A percentile compares a stretch with the other conserved stretches of the same genome.
phyloP scores from a whole-genome alignment of 2,113 vertebrate genomes.

The Festucalex cinctus region DNA sequence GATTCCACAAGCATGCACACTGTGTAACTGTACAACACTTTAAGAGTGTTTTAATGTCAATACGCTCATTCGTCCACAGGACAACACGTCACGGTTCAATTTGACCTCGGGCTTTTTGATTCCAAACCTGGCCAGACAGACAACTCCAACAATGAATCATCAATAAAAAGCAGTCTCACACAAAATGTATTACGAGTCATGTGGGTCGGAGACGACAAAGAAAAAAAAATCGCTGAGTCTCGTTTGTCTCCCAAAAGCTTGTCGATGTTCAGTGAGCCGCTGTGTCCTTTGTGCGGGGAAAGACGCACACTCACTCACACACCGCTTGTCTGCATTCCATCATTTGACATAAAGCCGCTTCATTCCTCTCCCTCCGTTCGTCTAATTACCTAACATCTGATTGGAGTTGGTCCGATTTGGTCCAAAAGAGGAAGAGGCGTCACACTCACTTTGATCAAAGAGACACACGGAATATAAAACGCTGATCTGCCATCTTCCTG shows the following conservation, averaged over 20 bases:
- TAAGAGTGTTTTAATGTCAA: background rate
- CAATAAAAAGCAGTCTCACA: constrained; percentile 13
- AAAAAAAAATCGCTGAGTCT: constrained; percentile 27
- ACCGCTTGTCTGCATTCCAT: constrained; percentile 11
- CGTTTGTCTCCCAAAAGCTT: constrained; percentile 23
- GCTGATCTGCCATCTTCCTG: constrained; percentile 31
- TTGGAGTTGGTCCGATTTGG: constrained; percentile 18
- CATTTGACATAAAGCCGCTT: constrained; percentile 10
- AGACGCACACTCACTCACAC: constrained; percentile 26
- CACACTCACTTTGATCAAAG: constrained; percentile 29
- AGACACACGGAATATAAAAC: constrained; percentile 10
- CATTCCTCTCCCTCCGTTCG: constrained; percentile 10
- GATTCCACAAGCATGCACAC: constrained; percentile 42
- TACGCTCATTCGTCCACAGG: background rate
- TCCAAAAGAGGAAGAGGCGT: constrained; percentile 15
- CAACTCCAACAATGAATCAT: background rate
- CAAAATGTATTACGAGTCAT: constrained; percentile 22
- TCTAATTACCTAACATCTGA: constrained; percentile 29
- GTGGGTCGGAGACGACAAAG: constrained; percentile 5
- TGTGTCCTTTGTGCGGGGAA: constrained; percentile 46
- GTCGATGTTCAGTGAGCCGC: constrained; percentile 52
- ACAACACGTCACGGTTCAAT: background rate
- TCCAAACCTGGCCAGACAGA: background rate
- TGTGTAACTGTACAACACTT: background rate
- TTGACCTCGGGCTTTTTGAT: background rate